phyloP scores from a whole-genome alignment of 2,113 vertebrate species.

The Periophthalmodon schlosseri region DNA sequence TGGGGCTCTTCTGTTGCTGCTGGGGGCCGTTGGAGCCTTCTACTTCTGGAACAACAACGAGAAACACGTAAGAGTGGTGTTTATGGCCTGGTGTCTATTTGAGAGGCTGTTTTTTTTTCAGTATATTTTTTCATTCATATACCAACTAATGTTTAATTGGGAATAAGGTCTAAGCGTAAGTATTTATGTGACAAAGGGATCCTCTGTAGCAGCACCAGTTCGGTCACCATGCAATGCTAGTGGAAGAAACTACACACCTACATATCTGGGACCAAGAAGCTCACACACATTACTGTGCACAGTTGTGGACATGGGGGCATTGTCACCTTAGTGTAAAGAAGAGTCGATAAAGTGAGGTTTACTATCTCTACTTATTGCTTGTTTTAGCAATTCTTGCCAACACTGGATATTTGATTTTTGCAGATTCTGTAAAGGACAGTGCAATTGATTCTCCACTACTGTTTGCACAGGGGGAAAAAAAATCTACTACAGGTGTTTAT shows the following conservation, averaged over 20 bases:
- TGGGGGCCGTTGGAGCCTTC: conserved; percentile 88
- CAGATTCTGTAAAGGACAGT: neutral
- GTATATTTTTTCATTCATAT: neutral
- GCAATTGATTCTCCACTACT: neutral
- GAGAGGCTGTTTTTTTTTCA: neutral
- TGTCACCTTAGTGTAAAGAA: neutral
- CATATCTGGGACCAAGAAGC: neutral
- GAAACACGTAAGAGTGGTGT: conserved; percentile 79
- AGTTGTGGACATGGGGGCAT: neutral
- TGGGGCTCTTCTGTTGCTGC: conserved; percentile 85
- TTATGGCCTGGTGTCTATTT: neutral
- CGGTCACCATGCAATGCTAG: neutral
- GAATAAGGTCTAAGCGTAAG: neutral
- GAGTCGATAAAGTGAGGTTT: neutral
- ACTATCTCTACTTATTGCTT: neutral
- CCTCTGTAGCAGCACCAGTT: neutral
- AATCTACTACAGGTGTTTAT: neutral
- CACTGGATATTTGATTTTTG: neutral
- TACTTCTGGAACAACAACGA: conserved; percentile 93
- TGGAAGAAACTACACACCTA: neutral
- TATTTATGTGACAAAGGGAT: neutral
- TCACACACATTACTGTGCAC: neutral
- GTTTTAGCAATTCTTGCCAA: neutral
- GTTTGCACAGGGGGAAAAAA: neutral
- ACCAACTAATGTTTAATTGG: neutral